Conservation (phyloP, 2,797 vertebrate species). For the Loriculus beryllinus region DNA sequence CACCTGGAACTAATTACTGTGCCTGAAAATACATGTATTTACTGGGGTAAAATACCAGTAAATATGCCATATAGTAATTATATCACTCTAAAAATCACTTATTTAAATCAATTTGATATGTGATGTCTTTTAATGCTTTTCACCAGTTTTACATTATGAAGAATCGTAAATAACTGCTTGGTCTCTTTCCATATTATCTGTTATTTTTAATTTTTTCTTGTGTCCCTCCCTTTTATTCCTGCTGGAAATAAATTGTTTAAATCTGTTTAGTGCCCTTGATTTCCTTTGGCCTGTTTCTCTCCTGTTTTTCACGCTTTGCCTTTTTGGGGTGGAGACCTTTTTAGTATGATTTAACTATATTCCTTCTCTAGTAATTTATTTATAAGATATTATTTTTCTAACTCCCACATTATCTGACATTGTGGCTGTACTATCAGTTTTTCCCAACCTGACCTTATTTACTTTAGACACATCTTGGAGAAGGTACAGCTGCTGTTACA, state of each 20-base stretch:
- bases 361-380: not conserved
- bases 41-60: not conserved
- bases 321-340: not conserved
- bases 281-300: not conserved
- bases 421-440: not conserved
- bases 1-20: not conserved
- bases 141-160: not conserved
- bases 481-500: not conserved
- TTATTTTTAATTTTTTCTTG: not conserved
- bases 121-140: not conserved
- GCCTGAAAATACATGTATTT: not conserved
- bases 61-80: not conserved
- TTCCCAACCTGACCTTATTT: not conserved
- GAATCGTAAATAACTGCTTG: not conserved
- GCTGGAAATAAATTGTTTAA: not conserved
- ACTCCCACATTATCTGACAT: not conserved
- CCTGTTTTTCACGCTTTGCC: not conserved
- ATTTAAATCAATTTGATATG: not conserved
- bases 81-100: not conserved
- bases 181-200: not conserved
- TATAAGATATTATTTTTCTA: not conserved
- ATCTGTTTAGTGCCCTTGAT: not conserved
- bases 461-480: not conserved
- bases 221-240: not conserved
- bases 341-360: not conserved